Conservation (phyloP, 2,113 vertebrate genomes). For the Alethe diademata region DNA sequence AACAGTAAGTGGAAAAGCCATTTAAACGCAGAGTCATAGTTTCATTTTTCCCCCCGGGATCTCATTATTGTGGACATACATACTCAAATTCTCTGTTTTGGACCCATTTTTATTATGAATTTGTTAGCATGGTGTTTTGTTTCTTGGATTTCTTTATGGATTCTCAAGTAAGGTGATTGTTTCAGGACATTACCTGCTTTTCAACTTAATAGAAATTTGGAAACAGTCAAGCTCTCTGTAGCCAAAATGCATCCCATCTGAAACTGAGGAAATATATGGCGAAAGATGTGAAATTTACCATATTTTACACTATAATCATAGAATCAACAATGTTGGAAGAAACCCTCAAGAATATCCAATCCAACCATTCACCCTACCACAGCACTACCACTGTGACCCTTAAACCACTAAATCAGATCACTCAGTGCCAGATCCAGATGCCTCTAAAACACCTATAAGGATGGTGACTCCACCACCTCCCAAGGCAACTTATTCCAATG, state of each 20-base stretch:
- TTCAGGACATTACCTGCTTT: neutral
- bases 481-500: neutral
- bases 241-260: neutral
- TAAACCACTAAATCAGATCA: neutral
- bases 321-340: neutral
- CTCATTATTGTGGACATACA: slow-evolving; percentile 5
- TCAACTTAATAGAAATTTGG: neutral
- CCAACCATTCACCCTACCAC: accelerated
- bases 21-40: slow-evolving; percentile 41
- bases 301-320: neutral
- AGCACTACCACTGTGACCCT: neutral
- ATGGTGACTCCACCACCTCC: neutral
- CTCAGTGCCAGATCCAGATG: neutral
- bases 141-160: neutral
- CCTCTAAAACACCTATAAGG: neutral
- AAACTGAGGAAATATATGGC: neutral
- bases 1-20: slow-evolving; percentile 40
- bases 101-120: neutral
- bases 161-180: neutral
- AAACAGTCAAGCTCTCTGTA: neutral
- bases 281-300: neutral
- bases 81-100: slow-evolving; percentile 28
- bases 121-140: neutral
- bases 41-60: neutral
- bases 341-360: neutral